A percentile compares a stretch with the other conserved stretches of the same genome.
Evolutionary conservation across 2,113 vertebrate genomes (phyloP).

Genomic region (Struthidea cinerea): DNA sequence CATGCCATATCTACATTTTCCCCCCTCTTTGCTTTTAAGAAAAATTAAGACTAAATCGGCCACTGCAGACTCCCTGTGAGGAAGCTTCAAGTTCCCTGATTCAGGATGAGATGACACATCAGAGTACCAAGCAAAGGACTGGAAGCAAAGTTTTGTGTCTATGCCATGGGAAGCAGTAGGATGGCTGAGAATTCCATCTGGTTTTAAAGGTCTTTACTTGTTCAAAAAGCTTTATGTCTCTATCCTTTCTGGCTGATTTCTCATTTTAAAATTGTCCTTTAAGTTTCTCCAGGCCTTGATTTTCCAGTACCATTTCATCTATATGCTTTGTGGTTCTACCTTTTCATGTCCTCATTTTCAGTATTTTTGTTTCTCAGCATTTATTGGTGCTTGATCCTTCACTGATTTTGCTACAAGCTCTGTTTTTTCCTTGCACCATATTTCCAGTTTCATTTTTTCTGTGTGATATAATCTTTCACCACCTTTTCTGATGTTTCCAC

Average conservation of each 20-base stretch:
- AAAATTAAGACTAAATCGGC: background rate
- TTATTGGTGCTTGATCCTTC: background rate
- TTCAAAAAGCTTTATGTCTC: background rate
- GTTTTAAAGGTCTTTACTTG: background rate
- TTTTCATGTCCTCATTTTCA: background rate
- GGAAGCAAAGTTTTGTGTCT: background rate
- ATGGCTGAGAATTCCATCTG: background rate
- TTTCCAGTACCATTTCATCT: background rate
- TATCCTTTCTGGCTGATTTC: background rate
- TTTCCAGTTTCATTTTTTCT: background rate
- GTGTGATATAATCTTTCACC: background rate
- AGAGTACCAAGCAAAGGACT: background rate
- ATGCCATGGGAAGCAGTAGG: background rate
- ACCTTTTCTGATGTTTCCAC: background rate
- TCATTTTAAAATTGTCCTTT: background rate
- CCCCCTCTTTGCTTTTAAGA: fast-evolving
- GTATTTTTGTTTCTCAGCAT: background rate
- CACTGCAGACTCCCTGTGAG: background rate
- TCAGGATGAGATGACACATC: background rate
- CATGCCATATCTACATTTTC: background rate
- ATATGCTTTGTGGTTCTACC: background rate
- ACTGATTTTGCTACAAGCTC: background rate
- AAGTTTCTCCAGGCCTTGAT: background rate
- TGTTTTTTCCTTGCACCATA: background rate
- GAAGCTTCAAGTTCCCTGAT: background rate